Conservation (phyloP, 2,888 invertebrate genomes). For the Apotomis capreana region DNA sequence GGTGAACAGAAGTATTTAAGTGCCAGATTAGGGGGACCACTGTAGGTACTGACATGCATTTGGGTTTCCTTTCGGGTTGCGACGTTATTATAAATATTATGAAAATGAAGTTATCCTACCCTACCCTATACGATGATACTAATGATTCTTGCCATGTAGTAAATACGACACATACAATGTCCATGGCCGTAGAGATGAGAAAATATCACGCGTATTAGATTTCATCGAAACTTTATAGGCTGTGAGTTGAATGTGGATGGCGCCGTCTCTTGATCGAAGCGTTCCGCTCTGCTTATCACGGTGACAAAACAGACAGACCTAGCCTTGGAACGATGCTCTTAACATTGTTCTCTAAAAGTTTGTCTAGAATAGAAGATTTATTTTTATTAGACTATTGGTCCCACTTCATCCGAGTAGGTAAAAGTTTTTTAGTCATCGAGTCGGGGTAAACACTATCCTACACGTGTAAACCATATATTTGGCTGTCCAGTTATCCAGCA, state of each 20-base stretch:
- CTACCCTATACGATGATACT: too few relatives aligned
- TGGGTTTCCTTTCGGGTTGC: too few relatives aligned
- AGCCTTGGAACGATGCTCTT: not conserved
- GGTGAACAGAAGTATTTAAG: too few relatives aligned
- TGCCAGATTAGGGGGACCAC: too few relatives aligned
- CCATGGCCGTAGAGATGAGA: conserved; percentile 48
- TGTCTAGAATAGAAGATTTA: not conserved
- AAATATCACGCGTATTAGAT: conserved; percentile 60
- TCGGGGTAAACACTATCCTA: too few relatives aligned
- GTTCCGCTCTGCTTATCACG: conserved; percentile 30
- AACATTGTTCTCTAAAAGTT: not conserved
- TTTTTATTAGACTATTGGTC: not conserved
- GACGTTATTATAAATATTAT: too few relatives aligned
- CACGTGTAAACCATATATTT: too few relatives aligned
- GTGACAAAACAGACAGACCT: not conserved
- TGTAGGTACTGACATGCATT: too few relatives aligned
- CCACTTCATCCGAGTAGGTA: too few relatives aligned
- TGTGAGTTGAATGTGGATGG: conserved; percentile 64
- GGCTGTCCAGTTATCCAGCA: too few relatives aligned
- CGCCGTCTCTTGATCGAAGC: conserved; percentile 37
- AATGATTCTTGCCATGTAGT: not conserved
- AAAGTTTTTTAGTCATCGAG: too few relatives aligned
- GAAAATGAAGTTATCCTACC: too few relatives aligned
- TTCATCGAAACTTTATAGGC: conserved; percentile 68
- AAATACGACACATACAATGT: not conserved